Percentiles rank a stretch among this genome's conserved stretches.
phyloP scores from a whole-genome alignment of 2,797 vertebrate genomes.

The Lagorchestes hirsutus region DNA sequence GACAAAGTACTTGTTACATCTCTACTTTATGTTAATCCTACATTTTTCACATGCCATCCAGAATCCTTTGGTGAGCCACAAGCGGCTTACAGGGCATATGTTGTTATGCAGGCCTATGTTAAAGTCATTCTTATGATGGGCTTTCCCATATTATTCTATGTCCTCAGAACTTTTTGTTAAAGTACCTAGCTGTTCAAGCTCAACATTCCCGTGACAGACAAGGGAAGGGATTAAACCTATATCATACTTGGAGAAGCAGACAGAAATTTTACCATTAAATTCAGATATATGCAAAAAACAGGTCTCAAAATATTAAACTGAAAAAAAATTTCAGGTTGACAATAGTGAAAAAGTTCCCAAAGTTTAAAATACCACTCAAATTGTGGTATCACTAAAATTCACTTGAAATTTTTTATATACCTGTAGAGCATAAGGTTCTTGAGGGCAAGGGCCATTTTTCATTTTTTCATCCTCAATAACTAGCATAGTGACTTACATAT shows the following conservation, averaged over 20 bases:
- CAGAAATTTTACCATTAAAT: neutral
- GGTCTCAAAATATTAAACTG: neutral
- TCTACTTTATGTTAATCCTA: too few relatives aligned
- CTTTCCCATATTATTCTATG: neutral
- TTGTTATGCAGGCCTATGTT: too few relatives aligned
- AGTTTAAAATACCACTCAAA: neutral
- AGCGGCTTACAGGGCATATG: too few relatives aligned
- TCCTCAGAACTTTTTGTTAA: neutral
- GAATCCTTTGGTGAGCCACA: too few relatives aligned
- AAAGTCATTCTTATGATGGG: neutral
- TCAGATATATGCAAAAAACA: neutral
- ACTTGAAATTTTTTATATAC: neutral
- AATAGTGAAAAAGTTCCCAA: neutral
- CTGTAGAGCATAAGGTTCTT: neutral
- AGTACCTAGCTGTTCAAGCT: neutral
- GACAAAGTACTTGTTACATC: too few relatives aligned
- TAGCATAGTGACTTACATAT: neutral
- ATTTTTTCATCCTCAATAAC: neutral
- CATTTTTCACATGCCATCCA: too few relatives aligned
- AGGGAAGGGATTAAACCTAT: neutral
- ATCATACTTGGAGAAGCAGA: neutral
- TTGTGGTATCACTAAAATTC: neutral
- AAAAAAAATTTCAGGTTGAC: neutral
- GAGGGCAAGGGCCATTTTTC: neutral
- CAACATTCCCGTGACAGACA: neutral